Conservation (phyloP, 2,888 invertebrate genomes). For the Hirtodrosophila cameraria region DNA sequence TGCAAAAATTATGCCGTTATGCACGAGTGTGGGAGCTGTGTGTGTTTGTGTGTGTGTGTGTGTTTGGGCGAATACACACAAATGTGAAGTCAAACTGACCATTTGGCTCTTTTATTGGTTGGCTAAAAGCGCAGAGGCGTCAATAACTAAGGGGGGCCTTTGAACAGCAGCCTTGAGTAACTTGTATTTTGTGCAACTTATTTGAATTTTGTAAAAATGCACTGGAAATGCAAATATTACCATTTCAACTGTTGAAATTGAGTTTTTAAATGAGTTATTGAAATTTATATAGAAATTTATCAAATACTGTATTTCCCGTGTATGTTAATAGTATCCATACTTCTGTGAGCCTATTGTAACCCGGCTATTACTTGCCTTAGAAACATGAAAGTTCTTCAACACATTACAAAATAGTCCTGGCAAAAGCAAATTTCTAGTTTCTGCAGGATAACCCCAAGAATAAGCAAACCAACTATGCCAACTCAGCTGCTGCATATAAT, state of each 20-base stretch:
- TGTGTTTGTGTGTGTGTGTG: constrained; percentile 32
- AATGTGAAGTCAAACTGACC: constrained; percentile 73
- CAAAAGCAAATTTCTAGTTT: no score
- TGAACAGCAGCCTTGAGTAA: background rate
- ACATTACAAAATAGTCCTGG: no score
- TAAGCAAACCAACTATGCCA: background rate
- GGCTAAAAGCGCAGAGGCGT: constrained; percentile 60
- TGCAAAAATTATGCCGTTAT: constrained; percentile 82
- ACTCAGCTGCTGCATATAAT: background rate
- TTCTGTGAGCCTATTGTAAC: no score
- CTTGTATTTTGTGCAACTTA: background rate
- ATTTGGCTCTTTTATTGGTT: constrained; percentile 77
- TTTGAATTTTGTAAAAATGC: no score
- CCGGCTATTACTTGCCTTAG: no score
- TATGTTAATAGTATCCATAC: no score
- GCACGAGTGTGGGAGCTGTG: constrained; percentile 74
- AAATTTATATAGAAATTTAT: no score
- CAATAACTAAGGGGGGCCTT: background rate
- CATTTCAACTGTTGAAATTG: no score
- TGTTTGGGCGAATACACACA: constrained; percentile 5
- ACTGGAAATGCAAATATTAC: no score
- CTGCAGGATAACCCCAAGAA: background rate
- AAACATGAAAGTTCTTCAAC: no score
- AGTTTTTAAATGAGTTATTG: no score
- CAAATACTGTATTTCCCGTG: no score